phyloP scores from a whole-genome alignment of 2,113 vertebrate genomes.

The Oxygymnocypris stewartii region DNA sequence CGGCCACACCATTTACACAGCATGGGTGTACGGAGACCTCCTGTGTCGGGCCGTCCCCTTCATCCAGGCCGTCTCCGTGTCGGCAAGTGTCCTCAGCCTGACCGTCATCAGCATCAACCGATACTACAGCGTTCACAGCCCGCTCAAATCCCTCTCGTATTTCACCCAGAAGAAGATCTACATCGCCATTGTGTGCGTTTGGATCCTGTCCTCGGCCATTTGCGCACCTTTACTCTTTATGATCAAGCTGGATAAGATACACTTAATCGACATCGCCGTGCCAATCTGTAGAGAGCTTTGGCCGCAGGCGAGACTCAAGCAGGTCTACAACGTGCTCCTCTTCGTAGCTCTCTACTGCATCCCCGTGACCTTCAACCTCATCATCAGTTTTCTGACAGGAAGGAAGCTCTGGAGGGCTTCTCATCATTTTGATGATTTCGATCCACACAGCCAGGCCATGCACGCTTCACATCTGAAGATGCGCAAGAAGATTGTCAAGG shows the following conservation, averaged over 20 bases:
- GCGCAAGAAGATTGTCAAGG: conserved; percentile 87
- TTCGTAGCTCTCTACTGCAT: conserved; percentile 89
- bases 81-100: conserved; percentile 86
- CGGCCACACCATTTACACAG: conserved; percentile 86
- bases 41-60: conserved; percentile 87
- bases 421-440: conserved; percentile 74
- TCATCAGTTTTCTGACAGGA: conserved; percentile 86
- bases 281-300: conserved; percentile 87
- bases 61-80: conserved; percentile 87
- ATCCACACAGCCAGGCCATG: conserved; percentile 76
- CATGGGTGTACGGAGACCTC: conserved; percentile 90
- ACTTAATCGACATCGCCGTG: conserved; percentile 78
- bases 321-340: conserved; percentile 89
- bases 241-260: conserved; percentile 82
- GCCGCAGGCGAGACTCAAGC: conserved; percentile 85
- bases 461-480: conserved; percentile 82
- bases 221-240: conserved; percentile 87
- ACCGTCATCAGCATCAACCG: conserved; percentile 89
- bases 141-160: conserved; percentile 82
- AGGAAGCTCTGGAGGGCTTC: conserved; percentile 79
- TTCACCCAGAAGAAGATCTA: conserved; percentile 84
- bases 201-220: conserved; percentile 84
- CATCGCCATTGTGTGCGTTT: conserved; percentile 82
- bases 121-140: conserved; percentile 87
- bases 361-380: conserved; percentile 88